These are phyloP conservation scores for Etheostoma nigrum DNA, from an alignment of 2,797 vertebrate genomes.

Conservation along the genomic window DNA sequence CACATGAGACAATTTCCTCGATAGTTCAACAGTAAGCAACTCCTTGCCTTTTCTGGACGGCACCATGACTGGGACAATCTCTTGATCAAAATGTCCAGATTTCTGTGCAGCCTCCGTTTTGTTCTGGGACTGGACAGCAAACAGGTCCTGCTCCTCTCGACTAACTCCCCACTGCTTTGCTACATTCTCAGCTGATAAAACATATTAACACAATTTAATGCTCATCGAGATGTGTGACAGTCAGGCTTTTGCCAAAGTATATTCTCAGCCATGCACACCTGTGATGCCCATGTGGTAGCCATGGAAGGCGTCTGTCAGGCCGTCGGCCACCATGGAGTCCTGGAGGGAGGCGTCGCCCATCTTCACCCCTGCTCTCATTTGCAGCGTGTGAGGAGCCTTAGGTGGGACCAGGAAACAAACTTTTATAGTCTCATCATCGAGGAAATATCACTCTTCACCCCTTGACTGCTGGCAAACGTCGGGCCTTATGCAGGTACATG, in stretches of 20 bases:
- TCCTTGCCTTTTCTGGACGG: constrained; percentile 91
- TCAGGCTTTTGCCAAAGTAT: background rate
- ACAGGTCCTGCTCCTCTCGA: constrained; percentile 91
- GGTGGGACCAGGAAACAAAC: background rate
- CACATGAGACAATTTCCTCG: background rate
- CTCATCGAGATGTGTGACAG: background rate
- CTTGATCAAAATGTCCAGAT: constrained; percentile 91
- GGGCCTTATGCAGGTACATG: background rate
- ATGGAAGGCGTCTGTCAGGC: constrained; percentile 94
- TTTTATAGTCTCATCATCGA: too few relatives aligned
- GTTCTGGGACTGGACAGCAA: constrained; percentile 91
- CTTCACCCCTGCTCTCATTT: constrained; percentile 91
- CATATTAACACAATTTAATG: background rate
- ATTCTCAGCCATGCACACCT: constrained; percentile 72
- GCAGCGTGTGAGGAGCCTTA: constrained; percentile 89
- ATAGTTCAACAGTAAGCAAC: background rate
- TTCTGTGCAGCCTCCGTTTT: constrained; percentile 93
- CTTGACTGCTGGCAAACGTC: background rate
- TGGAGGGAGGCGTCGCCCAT: constrained; percentile 90
- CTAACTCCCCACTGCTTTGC: constrained; percentile 92
- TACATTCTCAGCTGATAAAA: constrained; percentile 93
- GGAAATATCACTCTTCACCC: background rate
- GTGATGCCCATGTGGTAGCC: constrained; percentile 97
- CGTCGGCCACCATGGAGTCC: constrained; percentile 92
- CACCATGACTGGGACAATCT: constrained; percentile 92